These are phyloP conservation scores for Crotophaga sulcirostris DNA, from an alignment of 2,113 vertebrate genomes.

Conservation along the genomic window DNA sequence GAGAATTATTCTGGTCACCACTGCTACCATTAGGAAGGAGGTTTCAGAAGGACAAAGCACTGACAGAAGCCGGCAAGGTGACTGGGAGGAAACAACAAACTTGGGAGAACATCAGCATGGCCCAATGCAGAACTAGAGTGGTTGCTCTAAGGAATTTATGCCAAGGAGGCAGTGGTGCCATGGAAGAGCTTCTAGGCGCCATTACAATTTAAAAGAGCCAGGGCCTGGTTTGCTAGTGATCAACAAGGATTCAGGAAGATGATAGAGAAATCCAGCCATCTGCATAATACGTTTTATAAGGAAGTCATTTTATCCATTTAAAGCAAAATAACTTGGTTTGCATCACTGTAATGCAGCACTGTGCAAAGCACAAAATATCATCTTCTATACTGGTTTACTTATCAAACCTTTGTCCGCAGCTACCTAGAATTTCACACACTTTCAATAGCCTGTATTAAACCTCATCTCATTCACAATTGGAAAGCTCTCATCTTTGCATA, in stretches of 20 bases:
- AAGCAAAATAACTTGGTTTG: not conserved
- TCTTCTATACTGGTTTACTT: accelerated
- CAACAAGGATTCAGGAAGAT: not conserved
- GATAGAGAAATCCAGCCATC: not conserved
- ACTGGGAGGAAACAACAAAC: accelerated
- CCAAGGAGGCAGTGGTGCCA: not conserved
- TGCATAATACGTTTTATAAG: not conserved
- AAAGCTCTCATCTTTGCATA: not conserved
- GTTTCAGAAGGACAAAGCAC: not conserved
- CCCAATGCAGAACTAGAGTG: not conserved
- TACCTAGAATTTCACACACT: not conserved
- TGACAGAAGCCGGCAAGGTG: not conserved
- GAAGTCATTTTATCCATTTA: not conserved
- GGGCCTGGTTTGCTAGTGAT: not conserved
- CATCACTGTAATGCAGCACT: not conserved
- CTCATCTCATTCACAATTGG: not conserved
- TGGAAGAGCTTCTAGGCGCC: not conserved
- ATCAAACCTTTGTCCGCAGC: not conserved
- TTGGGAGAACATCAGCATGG: not conserved
- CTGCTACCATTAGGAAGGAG: not conserved
- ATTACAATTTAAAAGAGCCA: not conserved
- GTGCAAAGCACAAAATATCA: not conserved
- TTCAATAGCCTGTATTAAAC: not conserved
- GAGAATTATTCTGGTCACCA: not conserved
- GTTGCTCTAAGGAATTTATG: accelerated